These are phyloP conservation scores for Agrochola lota DNA, from an alignment of 2,888 invertebrate genomes.

Conservation along the genomic window DNA sequence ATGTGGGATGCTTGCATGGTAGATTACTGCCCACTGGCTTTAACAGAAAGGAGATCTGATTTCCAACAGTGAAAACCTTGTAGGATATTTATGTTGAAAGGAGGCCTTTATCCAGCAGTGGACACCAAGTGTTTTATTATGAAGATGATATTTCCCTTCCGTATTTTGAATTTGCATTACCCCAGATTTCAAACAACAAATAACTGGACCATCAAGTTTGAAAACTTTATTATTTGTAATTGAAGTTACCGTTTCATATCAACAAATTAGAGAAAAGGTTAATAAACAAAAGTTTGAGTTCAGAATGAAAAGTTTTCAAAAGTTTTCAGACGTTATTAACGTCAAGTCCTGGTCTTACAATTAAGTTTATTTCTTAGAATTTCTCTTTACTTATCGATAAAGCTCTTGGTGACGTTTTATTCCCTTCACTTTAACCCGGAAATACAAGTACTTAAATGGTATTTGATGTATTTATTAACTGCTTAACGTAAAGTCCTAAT, in stretches of 20 bases:
- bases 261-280: slow-evolving; percentile 35
- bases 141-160: not conserved
- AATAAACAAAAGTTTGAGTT: slow-evolving; percentile 35
- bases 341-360: slow-evolving; percentile 36
- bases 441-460: not conserved
- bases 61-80: not conserved
- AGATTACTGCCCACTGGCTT: not conserved
- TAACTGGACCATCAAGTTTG: slow-evolving; percentile 22
- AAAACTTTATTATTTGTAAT: slow-evolving; percentile 35
- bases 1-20: not conserved
- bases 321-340: slow-evolving; percentile 38
- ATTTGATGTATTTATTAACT: not conserved
- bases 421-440: not conserved
- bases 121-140: not conserved
- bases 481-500: too few relatives aligned
- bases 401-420: not conserved
- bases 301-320: slow-evolving; percentile 32
- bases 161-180: not conserved
- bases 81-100: not conserved
- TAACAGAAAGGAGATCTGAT: not conserved
- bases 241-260: slow-evolving; percentile 36
- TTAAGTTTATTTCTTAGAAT: slow-evolving; percentile 16
- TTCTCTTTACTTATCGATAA: slow-evolving; percentile 1
- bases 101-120: not conserved
- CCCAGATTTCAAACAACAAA: slow-evolving; percentile 22